Conservation (phyloP, 1,140 invertebrate species). For the Eubasilissa regina region DNA sequence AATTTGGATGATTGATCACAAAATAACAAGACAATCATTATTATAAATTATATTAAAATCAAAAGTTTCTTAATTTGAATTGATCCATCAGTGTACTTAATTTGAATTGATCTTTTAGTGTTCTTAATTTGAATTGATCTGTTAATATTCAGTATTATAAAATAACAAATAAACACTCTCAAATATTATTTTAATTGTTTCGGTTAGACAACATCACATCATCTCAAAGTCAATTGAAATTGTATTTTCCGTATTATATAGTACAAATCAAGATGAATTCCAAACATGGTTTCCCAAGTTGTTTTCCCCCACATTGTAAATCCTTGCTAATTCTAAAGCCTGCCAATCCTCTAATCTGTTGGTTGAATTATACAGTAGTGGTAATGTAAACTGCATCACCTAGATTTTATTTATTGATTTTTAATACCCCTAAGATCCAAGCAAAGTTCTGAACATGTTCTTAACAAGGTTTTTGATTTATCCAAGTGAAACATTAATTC, state of each 20-base stretch:
- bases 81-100: background rate
- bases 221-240: background rate
- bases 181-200: background rate
- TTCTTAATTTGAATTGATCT: too few species aligned
- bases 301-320: background rate
- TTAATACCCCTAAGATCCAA: too few species aligned
- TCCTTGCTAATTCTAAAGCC: constrained; percentile 17
- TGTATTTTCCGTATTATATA: constrained; percentile 6
- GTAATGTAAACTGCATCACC: background rate
- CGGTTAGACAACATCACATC: background rate
- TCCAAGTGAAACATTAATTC: too few species aligned
- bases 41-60: background rate
- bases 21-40: too few species aligned
- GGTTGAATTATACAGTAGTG: constrained; percentile 1
- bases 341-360: constrained; percentile 19
- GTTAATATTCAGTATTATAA: too few species aligned
- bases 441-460: too few species aligned
- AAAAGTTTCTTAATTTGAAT: background rate
- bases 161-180: background rate
- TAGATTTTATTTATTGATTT: too few species aligned
- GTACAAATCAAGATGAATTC: constrained; percentile 25
- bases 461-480: too few species aligned
- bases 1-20: background rate
- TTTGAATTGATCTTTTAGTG: background rate
- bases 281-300: background rate